Base-by-base conservation (phyloP, 2,888 invertebrate species). In the Pyralis farinalis region DNA sequence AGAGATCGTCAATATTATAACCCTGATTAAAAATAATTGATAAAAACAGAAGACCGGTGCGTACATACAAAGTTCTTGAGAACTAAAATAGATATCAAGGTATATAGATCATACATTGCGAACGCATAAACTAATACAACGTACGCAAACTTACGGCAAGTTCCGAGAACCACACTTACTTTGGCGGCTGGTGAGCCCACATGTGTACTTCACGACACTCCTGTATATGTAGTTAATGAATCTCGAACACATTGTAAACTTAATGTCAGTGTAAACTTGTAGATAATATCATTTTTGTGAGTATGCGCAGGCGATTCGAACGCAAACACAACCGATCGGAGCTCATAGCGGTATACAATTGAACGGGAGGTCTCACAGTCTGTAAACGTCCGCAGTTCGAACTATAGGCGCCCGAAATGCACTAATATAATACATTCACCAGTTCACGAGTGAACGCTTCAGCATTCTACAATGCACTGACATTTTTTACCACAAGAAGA, bases 161-260 rank as follows among this genome's bases (percentile, higher is more conserved):
- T 9, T 16, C 9, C 33, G 7, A 33, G 21, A 36, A 36, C 28
- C 39, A 43, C 61, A 87, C 87, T 88, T 69, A 88, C 87, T 87
- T 78, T 86, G 81, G 62, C 77, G 76, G 69, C 81, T 79, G 59
- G 80, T 77, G 46, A 83, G 71, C 62, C 87, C 87, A 75, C 85
- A 84, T 80, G 87, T 86, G 72, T 87, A 87, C 60, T 81, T 86
- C 64, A 86, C 81, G 51, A 88, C 77, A 72, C 86, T 86, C 63
- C 84, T 76, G 55, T 84, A 84, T 65, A 87, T 67, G 66, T 86
- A 84, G 65, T 79, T 79, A 55, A 72, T 77, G 49, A 80, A 77
- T 65, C 81, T 73, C 47, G 85, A 81, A 82, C 86, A 85, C 63
- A 81, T 87, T 86, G 87, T 57, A 64, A 58, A 51, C 51, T 53